phyloP scores from a whole-genome alignment of 2,888 invertebrate genomes.

The Troides oblongomaculatus region DNA sequence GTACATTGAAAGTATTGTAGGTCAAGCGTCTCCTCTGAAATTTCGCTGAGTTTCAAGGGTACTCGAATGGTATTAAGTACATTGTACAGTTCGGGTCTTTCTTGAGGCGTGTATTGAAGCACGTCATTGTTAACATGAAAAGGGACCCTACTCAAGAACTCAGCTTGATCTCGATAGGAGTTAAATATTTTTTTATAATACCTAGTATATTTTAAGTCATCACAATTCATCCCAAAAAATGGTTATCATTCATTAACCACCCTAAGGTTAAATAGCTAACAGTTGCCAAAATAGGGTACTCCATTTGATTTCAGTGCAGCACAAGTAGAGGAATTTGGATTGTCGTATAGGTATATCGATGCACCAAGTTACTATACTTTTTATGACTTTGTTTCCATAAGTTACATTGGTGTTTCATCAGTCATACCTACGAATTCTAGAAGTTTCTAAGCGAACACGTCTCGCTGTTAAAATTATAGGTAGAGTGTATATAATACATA shows the following conservation, averaged over 20 bases:
- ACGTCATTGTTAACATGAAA: conserved; percentile 23
- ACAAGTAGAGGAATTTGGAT: no score
- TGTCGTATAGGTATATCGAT: no score
- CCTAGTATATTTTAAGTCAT: not conserved
- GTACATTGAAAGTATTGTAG: conserved; percentile 14
- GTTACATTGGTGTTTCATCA: not conserved
- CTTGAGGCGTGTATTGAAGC: conserved; percentile 24
- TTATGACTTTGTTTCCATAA: no score
- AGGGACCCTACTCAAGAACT: conserved; percentile 5
- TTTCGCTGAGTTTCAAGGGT: conserved; percentile 25
- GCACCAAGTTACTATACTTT: no score
- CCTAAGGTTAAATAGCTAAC: no score
- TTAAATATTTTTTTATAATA: conserved; percentile 1
- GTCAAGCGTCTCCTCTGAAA: conserved; percentile 27
- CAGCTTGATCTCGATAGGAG: conserved; percentile 8
- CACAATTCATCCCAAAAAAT: not conserved
- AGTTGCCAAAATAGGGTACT: no score
- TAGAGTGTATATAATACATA: no score
- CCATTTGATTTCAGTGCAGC: no score
- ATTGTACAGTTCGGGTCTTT: conserved; percentile 23
- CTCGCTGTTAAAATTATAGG: no score
- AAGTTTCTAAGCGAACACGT: no score
- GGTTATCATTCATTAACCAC: no score
- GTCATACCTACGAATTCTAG: not conserved
- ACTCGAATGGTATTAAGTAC: conserved; percentile 27